These are phyloP conservation scores for Cyprinodon diabolis DNA, from an alignment of 2,797 vertebrate genomes.

Conservation along the genomic window DNA sequence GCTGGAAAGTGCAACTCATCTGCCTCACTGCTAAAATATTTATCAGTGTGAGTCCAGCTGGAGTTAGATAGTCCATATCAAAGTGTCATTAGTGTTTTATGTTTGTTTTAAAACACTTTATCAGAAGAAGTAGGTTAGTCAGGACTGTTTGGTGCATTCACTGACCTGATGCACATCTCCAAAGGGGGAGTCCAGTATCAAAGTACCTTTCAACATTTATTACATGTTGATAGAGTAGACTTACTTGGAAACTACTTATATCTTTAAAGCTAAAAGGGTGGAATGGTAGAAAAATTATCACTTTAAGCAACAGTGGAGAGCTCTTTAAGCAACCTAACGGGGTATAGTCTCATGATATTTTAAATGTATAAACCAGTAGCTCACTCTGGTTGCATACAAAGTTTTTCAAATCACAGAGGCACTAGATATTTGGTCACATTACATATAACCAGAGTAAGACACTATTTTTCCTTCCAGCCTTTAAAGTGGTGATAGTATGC, in stretches of 20 bases:
- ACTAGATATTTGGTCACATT: no score
- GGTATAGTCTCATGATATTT: no score
- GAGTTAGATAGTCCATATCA: slow-evolving; percentile 28
- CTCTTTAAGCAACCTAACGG: no score
- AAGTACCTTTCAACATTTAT: background rate
- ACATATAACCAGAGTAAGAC: no score
- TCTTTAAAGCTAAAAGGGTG: no score
- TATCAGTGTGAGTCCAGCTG: slow-evolving; percentile 45
- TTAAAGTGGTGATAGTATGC: no score
- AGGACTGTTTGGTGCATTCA: background rate
- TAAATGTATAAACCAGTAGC: no score
- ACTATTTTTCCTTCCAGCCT: no score
- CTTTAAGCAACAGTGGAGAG: no score
- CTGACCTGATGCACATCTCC: background rate
- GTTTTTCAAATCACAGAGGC: no score
- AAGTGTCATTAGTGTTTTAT: slow-evolving; percentile 19
- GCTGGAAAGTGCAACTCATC: slow-evolving; percentile 41
- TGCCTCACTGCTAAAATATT: slow-evolving; percentile 57
- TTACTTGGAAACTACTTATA: background rate
- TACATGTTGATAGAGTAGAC: background rate
- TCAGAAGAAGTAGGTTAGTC: background rate
- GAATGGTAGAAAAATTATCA: no score
- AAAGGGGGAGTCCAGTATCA: slow-evolving; percentile 10
- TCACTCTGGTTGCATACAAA: no score
- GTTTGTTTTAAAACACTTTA: background rate